Base-by-base conservation (phyloP, 2,888 invertebrate genomes). In the Ptychoptera contaminata region DNA sequence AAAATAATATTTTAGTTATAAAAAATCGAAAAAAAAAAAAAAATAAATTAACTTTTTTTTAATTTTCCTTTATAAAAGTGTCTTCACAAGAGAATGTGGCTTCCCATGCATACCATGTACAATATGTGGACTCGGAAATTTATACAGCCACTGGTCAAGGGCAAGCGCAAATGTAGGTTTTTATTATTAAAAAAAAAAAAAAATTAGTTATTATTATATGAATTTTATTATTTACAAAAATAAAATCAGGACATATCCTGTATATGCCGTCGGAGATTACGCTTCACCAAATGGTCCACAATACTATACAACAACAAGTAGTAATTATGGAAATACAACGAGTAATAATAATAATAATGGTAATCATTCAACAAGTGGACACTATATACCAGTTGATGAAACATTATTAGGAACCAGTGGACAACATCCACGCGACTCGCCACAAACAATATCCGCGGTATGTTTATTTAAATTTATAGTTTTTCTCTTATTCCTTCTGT, bases 41-140 rank as follows among this genome's bases (percentile, higher is more conserved):
- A 34, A 34, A 34, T 9, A 34, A 34, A n/a, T n/a, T n/a, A n/a
- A n/a, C n/a, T n/a, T n/a, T n/a, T n/a, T 23, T 23, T 23, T 23
- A 23, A 5, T 40, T 10, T 30, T 42, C 35, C 12, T 47, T 44
- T 11, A 42, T 55, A 51, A 15, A 52, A 66, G 66, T 66, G 50
- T 61, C 66, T 35, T 61, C 63, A 3, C 64, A 66, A 50, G 66
- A 66, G 48, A 52, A 51, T 42, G 49, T 49, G 38, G 56, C 55
- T 12, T 53, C 56, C 16, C 63, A 63, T 15, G 62, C 55, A 39
- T 81, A 81, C 58, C 80, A 81, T 59, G 79, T 81, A 56, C 81
- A 81, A 61, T 81, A 81, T 70, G 79, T 81, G 54, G 81, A 81
- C 60, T 76, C 80, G 1, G 71, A 77, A 67, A 57, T 81, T 62